Conservation (phyloP, 2,888 invertebrate genomes). For the Trissonchulus latispiculum region DNA sequence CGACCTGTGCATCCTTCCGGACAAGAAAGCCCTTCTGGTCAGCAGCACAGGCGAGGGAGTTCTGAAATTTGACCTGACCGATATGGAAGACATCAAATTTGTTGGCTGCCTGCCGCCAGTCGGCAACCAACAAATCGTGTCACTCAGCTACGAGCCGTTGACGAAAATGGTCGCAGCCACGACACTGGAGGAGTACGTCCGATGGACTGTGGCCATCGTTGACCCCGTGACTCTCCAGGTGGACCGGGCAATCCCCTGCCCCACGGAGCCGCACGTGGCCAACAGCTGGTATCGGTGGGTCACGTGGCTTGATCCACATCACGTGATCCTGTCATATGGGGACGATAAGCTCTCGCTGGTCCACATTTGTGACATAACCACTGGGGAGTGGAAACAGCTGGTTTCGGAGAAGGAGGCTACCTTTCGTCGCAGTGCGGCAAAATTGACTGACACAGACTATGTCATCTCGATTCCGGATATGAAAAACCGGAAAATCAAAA, state of each 20-base stretch:
- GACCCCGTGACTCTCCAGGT: not conserved
- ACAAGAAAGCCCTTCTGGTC: constrained; percentile 18
- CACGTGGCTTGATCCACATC: not conserved
- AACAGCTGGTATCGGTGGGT: constrained; percentile 25
- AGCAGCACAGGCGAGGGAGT: constrained; percentile 15
- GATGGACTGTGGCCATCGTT: not conserved
- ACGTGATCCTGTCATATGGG: constrained; percentile 13
- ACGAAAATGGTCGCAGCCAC: not conserved
- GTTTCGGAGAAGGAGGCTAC: not conserved
- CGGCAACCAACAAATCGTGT: not conserved
- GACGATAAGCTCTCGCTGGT: constrained; percentile 10
- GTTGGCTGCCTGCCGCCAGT: not conserved
- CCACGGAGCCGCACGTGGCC: constrained; percentile 16
- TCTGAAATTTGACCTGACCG: constrained; percentile 9
- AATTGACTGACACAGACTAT: not conserved
- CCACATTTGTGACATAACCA: constrained; percentile 9
- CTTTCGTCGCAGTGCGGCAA: not conserved
- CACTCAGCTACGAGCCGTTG: not conserved
- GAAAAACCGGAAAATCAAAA: constrained; percentile 3
- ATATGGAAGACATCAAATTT: not conserved
- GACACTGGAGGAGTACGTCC: not conserved
- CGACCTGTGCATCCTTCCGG: constrained; percentile 21
- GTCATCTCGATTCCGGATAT: constrained; percentile 11
- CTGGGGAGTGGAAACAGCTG: constrained; percentile 5
- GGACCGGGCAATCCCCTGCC: constrained; percentile 1